Evolutionary conservation across 1,140 invertebrate species (phyloP), one percentile per base, ranked within the genome.

Genomic region (Plutomurus gul): DNA sequence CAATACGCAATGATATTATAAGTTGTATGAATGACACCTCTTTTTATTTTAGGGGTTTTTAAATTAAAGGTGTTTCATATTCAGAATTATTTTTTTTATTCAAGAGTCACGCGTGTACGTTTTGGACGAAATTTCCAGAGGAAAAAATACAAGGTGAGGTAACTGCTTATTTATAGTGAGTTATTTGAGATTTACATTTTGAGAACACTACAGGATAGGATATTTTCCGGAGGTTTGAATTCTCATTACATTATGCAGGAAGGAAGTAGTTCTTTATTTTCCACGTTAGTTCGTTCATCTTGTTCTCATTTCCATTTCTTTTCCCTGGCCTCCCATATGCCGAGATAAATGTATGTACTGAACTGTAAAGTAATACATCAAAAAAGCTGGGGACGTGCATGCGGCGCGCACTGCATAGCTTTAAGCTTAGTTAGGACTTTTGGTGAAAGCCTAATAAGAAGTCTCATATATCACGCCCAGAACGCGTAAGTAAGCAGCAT

Each of bases 171-270:
- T 65, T 65, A 65, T 30, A 27, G 18, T 65, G 56, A 65, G 56
- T 65, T 65, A 65, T 25, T 65, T 13, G 27, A 65, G 56, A 65
- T 65, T 65, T 65, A 27, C 56, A 65, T 65, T 65, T 65, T 27
- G 56, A 65, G 56, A 65, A 65, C 56, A 65, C 30, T 25, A 36
- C 56, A 65, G 56, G 56, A 65, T 65, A 65, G 56, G 56, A 65
- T 65, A 65, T 65, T 65, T 65, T 65, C 56, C 56, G 56, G 56
- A 65, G 56, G 56, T 65, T 65, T 65, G 56, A 65, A 65, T 65
- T 65, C 56, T 65, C 56, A 65, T 65, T 65, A 65, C 56, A 65
- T 65, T 65, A 65, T 65, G 56, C 56, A 65, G 56, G 56, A 65
- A 65, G 56, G 56, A 65, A 65, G 56, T 65, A 65, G 51, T 60